Evolutionary conservation across 2,797 vertebrate species (phyloP), one percentile per base, ranked within the genome.

Genomic region (Ibycter americanus): DNA sequence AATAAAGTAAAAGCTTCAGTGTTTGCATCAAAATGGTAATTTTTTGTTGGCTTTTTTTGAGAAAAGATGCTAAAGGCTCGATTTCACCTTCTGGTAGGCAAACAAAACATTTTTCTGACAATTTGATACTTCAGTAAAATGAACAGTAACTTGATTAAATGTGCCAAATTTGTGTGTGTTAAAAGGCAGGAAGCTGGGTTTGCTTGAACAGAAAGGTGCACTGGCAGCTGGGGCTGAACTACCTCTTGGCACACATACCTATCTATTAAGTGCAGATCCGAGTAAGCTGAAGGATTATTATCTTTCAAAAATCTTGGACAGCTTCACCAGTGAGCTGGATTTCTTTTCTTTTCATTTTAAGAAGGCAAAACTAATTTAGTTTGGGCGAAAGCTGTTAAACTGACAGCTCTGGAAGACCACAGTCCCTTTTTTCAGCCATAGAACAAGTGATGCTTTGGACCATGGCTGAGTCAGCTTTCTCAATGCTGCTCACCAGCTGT

Each of bases 101-200:
- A 95, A 65, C n/a, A 84, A 86, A 94, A 86, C 40, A n/a, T 93
- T 94, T 96, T 96, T 89, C 42, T 95, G 87, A 40, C 42, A 83
- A 77, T 68, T 59, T 63, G 72, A 83, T 94, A 32, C 38, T 59
- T 84, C n/a, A 78, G 34, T 87, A 87, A 93, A 86, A 67, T 88
- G 83, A 91, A 38, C 6, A 52, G 29, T 61, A 58, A 85, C 36
- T 92, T 72, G 44, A 91, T 93, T 78, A 80, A 78, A 74, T 83
- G n/a, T 84, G 73, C 63, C 63, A 68, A 71, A 78, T 83, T 52
- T 83, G 34, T 52, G 63, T 72, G 25, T 67, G 29, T 54, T 78
- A 71, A 81, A 89, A 88, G 47, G 23, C 74, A 49, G 44, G 63
- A 93, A 84, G 34, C 27, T 78, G 44, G 16, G 15, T 86, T 92